These are phyloP conservation scores for Apodemia zela DNA, from an alignment of 2,888 invertebrate genomes.

Conservation along the genomic window DNA sequence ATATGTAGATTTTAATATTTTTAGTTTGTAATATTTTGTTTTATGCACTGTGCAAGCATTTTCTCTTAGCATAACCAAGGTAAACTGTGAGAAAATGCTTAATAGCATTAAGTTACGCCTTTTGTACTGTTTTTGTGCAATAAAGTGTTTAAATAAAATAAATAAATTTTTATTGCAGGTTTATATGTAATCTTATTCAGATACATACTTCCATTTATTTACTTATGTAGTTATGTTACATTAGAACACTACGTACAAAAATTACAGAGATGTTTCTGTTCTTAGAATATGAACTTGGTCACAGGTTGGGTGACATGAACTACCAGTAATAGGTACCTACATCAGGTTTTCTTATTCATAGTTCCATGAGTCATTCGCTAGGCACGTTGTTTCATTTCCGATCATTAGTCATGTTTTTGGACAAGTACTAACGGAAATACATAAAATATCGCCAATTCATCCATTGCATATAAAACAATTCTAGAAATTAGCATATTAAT, in stretches of 20 bases:
- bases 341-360: background rate
- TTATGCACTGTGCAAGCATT: too few relatives aligned
- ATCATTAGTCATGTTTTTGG: slow-evolving; percentile 6
- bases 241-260: background rate
- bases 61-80: too few relatives aligned
- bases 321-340: background rate
- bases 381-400: slow-evolving; percentile 6
- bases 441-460: background rate
- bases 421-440: background rate
- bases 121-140: too few relatives aligned
- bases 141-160: too few relatives aligned
- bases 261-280: background rate
- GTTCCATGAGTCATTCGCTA: background rate
- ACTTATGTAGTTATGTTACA: too few relatives aligned
- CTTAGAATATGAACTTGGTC: background rate
- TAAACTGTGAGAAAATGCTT: too few relatives aligned
- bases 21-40: too few relatives aligned
- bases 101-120: too few relatives aligned
- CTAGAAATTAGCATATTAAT: background rate
- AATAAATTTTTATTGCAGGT: too few relatives aligned
- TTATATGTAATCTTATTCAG: too few relatives aligned
- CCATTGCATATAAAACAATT: background rate
- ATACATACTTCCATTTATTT: too few relatives aligned
- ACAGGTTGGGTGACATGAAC: background rate
- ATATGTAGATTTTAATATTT: too few relatives aligned